Evolutionary conservation across 2,797 vertebrate genomes (phyloP), one percentile per base, ranked within the genome.

Genomic region (Rhinatrema bivittatum): DNA sequence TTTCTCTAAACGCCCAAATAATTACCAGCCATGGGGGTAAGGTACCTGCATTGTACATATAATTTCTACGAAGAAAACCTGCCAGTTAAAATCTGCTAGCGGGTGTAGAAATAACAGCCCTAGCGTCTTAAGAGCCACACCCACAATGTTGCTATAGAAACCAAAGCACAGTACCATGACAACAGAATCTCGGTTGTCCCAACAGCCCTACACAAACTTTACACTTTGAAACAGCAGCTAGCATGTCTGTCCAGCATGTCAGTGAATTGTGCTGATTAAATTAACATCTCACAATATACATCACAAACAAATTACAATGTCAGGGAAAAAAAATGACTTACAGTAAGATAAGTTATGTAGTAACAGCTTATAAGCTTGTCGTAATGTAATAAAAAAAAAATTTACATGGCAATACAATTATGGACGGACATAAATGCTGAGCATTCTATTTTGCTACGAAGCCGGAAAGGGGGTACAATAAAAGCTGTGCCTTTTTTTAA

Each of bases 191-290:
- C 69, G 71, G 83, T 88, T 83, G 83, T 80, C 86, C 74, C 66
- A 77, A 88, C 81, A 85, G 83, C 76, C 75, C 73, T 65, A 76
- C 67, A 77, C 85, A 83, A 87, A 87, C 76, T 86, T 83, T 88
- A 92, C 83, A 93, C 83, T 85, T 90, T 76, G 90, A 89, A 94
- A 93, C 91, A 98, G 94, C 94, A 98, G 94, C 94, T 87, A 93
- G 91, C 89, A 89, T 89, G 82, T 96, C 90, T 93, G 92, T 99
- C 96, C 96, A 98, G 96, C 96, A 99, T 97, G 92, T 99, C 94
- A 96, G 91, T 99, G 94, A 99, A 95, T 96, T 98, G 93, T 98
- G 96, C 94, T 92, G 92, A 99, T 95, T 99, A 98, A 98, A 97
- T 99, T 96, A 99, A 97, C 88, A 94, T 88, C 87, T 88, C 89